These are phyloP conservation scores for Pteropus alecto DNA, from an alignment of 2,113 vertebrate species.

Conservation along the genomic window DNA sequence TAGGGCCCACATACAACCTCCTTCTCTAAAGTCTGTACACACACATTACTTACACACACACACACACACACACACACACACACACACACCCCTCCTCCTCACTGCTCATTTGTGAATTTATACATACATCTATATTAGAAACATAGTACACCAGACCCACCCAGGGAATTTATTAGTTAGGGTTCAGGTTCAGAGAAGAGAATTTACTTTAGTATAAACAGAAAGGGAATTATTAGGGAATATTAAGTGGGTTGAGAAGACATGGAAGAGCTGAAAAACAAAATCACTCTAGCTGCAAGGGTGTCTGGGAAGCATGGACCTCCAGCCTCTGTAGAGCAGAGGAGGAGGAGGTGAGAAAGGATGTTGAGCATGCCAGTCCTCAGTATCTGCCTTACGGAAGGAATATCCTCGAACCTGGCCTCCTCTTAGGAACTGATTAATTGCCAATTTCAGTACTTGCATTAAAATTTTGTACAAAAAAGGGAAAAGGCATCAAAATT, in stretches of 20 bases:
- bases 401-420: neutral
- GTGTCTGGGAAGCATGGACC: neutral
- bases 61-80: neutral
- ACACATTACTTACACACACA: neutral
- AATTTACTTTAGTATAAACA: neutral
- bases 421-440: conserved; percentile 5
- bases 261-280: neutral
- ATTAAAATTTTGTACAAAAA: neutral
- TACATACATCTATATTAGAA: neutral
- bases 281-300: neutral
- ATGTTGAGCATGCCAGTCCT: neutral
- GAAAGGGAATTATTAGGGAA: neutral
- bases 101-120: neutral
- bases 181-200: neutral
- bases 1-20: neutral
- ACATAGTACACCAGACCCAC: neutral
- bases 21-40: neutral
- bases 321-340: neutral
- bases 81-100: neutral
- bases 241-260: neutral
- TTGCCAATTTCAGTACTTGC: neutral
- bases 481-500: neutral
- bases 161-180: neutral
- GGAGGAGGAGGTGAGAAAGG: neutral
- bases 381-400: neutral